A percentile compares a stretch with the other conserved stretches of the same genome.
Conservation (phyloP, 1,140 invertebrate genomes). For the Cyphomyrmex costatus region DNA sequence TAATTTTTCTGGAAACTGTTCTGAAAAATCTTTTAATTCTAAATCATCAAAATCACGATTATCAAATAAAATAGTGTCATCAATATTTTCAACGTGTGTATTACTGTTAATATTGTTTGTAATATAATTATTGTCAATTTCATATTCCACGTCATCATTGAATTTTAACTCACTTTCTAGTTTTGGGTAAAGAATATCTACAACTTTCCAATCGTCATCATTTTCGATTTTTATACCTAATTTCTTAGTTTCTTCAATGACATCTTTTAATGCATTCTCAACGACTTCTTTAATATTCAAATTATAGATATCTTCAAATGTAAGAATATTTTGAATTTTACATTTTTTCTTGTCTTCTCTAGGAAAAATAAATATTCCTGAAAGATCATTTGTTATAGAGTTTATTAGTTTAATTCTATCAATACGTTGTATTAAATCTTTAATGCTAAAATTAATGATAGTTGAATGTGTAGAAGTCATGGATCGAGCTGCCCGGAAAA, state of each 20-base stretch:
- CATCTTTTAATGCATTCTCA: not conserved
- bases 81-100: not conserved
- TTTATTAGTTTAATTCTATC: too few relatives aligned
- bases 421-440: too few relatives aligned
- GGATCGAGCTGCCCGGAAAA: not conserved
- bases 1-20: not conserved
- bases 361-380: not conserved
- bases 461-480: not conserved
- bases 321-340: not conserved
- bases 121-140: not conserved
- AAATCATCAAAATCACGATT: not conserved
- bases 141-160: not conserved
- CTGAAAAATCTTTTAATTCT: constrained; percentile 18
- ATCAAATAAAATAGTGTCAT: not conserved
- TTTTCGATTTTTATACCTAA: not conserved
- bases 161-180: not conserved
- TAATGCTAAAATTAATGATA: not conserved
- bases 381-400: too few relatives aligned
- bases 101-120: not conserved
- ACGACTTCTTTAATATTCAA: not conserved
- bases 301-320: not conserved
- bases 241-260: not conserved
- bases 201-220: not conserved
- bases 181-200: not conserved
- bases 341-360: not conserved